Evolutionary conservation across 2,888 invertebrate species (phyloP).

Genomic region (Agonopterix heracliana): DNA sequence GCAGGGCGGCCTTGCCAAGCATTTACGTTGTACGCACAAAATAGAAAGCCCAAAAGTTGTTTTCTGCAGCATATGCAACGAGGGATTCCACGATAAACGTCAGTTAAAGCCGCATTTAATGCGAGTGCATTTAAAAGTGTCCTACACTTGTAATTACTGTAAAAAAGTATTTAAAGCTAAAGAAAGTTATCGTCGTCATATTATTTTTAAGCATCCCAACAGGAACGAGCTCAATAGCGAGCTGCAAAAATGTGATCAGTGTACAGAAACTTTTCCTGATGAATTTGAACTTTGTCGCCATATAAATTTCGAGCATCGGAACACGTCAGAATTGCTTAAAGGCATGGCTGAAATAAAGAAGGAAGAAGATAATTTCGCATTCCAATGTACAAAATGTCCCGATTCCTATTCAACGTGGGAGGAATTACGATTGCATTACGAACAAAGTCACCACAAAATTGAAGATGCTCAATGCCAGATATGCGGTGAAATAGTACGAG

Average conservation of each 20-base stretch:
- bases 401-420: conserved; percentile 47
- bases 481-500: conserved; percentile 50
- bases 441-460: conserved; percentile 42
- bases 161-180: conserved; percentile 56
- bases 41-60: conserved; percentile 49
- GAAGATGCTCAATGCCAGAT: conserved; percentile 57
- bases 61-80: conserved; percentile 55
- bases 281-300: conserved; percentile 60
- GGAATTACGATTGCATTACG: conserved; percentile 46
- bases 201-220: conserved; percentile 49
- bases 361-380: conserved; percentile 46
- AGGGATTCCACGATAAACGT: conserved; percentile 55
- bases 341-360: conserved; percentile 33
- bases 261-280: conserved; percentile 46
- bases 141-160: conserved; percentile 55
- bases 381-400: conserved; percentile 57
- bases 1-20: conserved; percentile 55
- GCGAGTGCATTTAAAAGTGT: conserved; percentile 59
- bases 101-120: conserved; percentile 56
- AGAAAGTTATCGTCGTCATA: conserved; percentile 57
- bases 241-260: conserved; percentile 52
- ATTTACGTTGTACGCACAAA: conserved; percentile 58
- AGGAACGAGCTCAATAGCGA: conserved; percentile 20
- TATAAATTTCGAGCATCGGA: conserved; percentile 39
- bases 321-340: conserved; percentile 15